Base-by-base conservation (phyloP, 2,888 invertebrate genomes). In the Eurytoma adleriae region DNA sequence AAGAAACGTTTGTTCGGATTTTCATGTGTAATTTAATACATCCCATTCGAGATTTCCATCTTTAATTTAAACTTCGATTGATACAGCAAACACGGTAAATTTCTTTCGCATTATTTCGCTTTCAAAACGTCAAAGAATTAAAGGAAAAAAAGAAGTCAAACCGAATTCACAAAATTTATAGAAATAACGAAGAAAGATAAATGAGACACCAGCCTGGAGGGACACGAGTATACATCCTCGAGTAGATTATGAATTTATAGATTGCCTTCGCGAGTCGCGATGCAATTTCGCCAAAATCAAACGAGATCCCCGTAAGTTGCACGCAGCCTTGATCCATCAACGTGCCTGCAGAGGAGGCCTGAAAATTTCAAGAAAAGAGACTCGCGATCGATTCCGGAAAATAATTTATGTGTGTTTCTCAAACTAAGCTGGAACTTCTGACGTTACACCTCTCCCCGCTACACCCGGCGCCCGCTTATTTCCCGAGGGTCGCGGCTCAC, bases 61-160 rank as follows among this genome's bases (percentile, higher is more conserved):
- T 48, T 67, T 20, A 50, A 74, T 57, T 74, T 57, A 67, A 66
- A 27, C 54, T 24, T 12, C 52, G 24, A 40, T 48, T 57, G 27
- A 13, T 67, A n/a, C n/a, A 57, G 57, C 24, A 67, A 74, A 74
- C 27, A 56, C 5, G 20, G n/a, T 67, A 74, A 74, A 74, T 74
- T 50, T 67, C 3, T 57, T 50, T 40, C 10, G 27, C 57, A 57
- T n/a, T 14, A 72, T 30, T 62, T 16, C 30, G 40, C 50, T 54
- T 57, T 2, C 27, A 20, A 10, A 40, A 30, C 10, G 14, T 61
- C 18, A 61, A 40, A 61, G 24, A 61, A 24, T n/a, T 54, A n/a
- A 2, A 54, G 10, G 0, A 40, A 40, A 40, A 40, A 5, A 40
- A 2, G 40, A 40, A 40, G 40, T 40, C 40, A 10, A 54, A 54